These are phyloP conservation scores for Sitodiplosis mosellana DNA, from an alignment of 1,140 invertebrate genomes.

Conservation along the genomic window DNA sequence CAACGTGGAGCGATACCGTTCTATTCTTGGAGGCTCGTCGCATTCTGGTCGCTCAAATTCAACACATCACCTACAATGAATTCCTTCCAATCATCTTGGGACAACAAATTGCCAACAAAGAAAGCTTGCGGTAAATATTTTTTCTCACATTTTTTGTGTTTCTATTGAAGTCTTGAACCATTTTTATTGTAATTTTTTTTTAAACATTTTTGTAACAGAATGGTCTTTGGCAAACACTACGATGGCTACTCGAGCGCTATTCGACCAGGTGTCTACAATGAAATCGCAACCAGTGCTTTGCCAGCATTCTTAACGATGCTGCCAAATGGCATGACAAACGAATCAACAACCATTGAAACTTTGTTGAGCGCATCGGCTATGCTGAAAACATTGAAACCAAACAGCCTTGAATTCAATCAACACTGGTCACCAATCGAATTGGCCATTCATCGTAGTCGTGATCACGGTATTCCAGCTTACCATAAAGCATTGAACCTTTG, in stretches of 20 bases:
- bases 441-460: constrained; percentile 51
- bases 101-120: constrained; percentile 20
- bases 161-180: neutral
- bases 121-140: constrained; percentile 27
- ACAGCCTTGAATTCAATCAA: constrained; percentile 15
- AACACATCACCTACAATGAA: constrained; percentile 74
- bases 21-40: constrained; percentile 60
- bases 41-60: constrained; percentile 60
- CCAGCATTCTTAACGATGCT: constrained; percentile 59
- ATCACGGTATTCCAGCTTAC: constrained; percentile 84
- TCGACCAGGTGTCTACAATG: constrained; percentile 53
- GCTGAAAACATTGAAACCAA: constrained; percentile 22
- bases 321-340: constrained; percentile 27
- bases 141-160: constrained; percentile 11
- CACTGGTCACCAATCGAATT: constrained; percentile 33
- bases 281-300: constrained; percentile 53
- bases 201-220: constrained; percentile 1
- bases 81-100: constrained; percentile 65
- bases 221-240: constrained; percentile 36
- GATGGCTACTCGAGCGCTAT: constrained; percentile 65
- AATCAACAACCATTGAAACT: constrained; percentile 22
- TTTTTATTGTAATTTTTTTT: neutral
- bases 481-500: constrained; percentile 55
- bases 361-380: constrained; percentile 29
- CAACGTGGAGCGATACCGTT: constrained; percentile 69